These are phyloP conservation scores for Aproaerema taeniolella DNA, from an alignment of 2,888 invertebrate species.

Conservation along the genomic window DNA sequence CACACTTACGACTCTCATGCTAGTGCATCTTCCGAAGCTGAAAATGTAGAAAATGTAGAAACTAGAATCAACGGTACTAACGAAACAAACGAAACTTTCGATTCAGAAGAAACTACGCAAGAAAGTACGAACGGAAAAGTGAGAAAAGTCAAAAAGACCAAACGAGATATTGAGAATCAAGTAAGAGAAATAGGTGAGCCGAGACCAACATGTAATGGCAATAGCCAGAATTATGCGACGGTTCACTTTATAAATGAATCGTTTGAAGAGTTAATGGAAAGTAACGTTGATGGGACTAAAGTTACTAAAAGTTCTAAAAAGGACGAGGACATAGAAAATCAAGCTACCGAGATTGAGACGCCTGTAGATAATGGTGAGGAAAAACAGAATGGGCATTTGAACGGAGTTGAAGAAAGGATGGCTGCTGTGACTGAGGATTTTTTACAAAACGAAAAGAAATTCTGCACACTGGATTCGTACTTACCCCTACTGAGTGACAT, in stretches of 20 bases:
- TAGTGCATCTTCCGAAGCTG: constrained; percentile 1
- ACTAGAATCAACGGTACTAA: constrained; percentile 10
- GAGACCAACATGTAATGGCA: constrained; percentile 44
- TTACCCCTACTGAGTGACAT: constrained; percentile 62
- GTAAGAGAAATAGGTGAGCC: no score
- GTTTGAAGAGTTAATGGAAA: constrained; percentile 64
- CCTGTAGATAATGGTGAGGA: constrained; percentile 11
- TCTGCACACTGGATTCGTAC: constrained; percentile 52
- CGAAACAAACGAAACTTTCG: no score
- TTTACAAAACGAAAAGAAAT: constrained; percentile 70
- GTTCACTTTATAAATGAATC: constrained; percentile 59
- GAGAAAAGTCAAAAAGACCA: no score
- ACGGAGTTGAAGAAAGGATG: constrained; percentile 33
- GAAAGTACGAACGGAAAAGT: no score
- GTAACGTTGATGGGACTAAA: constrained; percentile 57
- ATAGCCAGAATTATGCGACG: constrained; percentile 55
- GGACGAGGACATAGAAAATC: constrained; percentile 28
- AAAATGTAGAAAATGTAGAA: constrained; percentile 7
- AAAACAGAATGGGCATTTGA: constrained; percentile 34
- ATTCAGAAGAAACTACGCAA: no score
- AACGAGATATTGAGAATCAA: no score
- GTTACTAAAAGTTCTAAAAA: constrained; percentile 30
- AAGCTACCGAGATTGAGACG: constrained; percentile 1
- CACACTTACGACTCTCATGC: constrained; percentile 41
- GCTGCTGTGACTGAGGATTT: constrained; percentile 55